Base-by-base conservation (phyloP, 2,113 vertebrate genomes). In the Lipotes vexillifer region DNA sequence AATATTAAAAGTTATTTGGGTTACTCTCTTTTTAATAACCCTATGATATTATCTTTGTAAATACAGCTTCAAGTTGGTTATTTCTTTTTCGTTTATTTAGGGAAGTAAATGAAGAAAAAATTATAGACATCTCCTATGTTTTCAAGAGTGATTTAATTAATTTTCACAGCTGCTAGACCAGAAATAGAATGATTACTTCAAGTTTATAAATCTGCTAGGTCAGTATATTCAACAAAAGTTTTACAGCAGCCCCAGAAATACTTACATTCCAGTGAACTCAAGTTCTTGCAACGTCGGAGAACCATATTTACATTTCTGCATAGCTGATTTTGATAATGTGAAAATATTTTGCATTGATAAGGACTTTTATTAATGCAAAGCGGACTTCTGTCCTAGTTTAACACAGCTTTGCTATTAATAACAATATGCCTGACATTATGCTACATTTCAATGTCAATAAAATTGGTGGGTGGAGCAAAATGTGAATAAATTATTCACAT, bases 371-470 rank as follows among this genome's bases (percentile, higher is more conserved):
- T 98, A 98, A 98, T 96, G 84, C 90, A 93, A 88, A 97, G 91
- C 1, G 38, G 97, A 97, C 59, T 97, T 94, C 65, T 98, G 98
- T 72, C 97, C 98, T 97, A 98, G 89, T 98, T 99, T 98, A 97
- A 88, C 94, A 80, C 92, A 86, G 71, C 80, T 98, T 99, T 98
- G 98, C 98, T 98, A 98, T 99, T 99, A 98, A 98, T 98, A 96
- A 86, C 94, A 85, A 96, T 90, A 65, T 98, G 94, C 88, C 88
- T 97, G 88, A 95, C 94, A 98, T 96, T 96, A 95, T 74, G 61
- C 85, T 95, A 88, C 65, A 92, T 97, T 97, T 98, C 97, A 98
- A 97, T 98, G 98, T 97, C 97, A 97, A 94, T 97, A 96, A 97
- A 98, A 97, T 92, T 96, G 78, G 96, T 98, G 71, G 93, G 95